Conservation (phyloP, 2,888 invertebrate species). For the Coenonympha arcania region DNA sequence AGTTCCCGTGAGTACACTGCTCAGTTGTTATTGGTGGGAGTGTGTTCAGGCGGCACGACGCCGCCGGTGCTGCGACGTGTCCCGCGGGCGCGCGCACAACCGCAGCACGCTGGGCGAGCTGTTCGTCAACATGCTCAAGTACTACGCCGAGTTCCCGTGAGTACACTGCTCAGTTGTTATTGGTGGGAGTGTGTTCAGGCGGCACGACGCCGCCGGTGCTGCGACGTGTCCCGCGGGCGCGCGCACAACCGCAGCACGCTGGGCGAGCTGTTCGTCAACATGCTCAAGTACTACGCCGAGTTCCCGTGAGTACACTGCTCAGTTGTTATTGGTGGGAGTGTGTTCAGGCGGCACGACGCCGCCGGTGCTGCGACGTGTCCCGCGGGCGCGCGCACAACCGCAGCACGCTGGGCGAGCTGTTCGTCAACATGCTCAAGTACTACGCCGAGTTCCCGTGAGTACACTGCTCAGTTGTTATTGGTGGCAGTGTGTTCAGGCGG, state of each 20-base stretch:
- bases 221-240: slow-evolving; percentile 73
- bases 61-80: slow-evolving; percentile 81
- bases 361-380: slow-evolving; percentile 79
- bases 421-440: slow-evolving; percentile 82
- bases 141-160: slow-evolving; percentile 84
- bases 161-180: slow-evolving; percentile 27
- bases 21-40: not conserved
- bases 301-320: slow-evolving; percentile 73
- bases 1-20: slow-evolving; percentile 74
- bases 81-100: slow-evolving; percentile 76
- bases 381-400: slow-evolving; percentile 76
- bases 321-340: too few species aligned
- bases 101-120: slow-evolving; percentile 87
- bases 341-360: too few species aligned
- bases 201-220: slow-evolving; percentile 89
- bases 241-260: slow-evolving; percentile 79
- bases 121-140: slow-evolving; percentile 80
- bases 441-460: slow-evolving; percentile 81
- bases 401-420: slow-evolving; percentile 86
- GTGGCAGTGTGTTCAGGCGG: too few species aligned
- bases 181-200: too few species aligned
- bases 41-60: too few species aligned
- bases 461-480: slow-evolving; percentile 4
- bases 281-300: slow-evolving; percentile 89
- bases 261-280: slow-evolving; percentile 80